phyloP scores from a whole-genome alignment of 2,797 vertebrate species.

The Gallinago nigripennis region DNA sequence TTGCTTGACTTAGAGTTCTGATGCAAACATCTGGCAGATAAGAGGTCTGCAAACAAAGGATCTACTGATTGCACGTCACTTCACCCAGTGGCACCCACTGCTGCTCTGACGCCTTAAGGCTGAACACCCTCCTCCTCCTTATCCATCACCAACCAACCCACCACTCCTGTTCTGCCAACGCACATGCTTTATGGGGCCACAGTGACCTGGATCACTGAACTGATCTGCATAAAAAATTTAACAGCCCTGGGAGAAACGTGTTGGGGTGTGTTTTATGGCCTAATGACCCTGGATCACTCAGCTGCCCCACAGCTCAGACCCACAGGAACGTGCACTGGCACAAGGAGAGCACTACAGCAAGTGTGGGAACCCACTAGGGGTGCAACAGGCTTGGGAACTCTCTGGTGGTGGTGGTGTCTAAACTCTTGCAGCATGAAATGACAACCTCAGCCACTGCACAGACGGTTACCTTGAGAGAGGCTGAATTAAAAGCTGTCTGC shows the following conservation, averaged over 20 bases:
- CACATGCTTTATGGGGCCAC: background rate
- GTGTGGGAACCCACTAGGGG: background rate
- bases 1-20: background rate
- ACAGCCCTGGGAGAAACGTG: background rate
- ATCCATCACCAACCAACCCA: background rate
- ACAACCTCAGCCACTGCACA: background rate
- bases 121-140: background rate
- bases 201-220: background rate
- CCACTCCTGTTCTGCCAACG: background rate
- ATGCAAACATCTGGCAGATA: slow-evolving; percentile 31
- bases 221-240: background rate
- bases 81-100: background rate
- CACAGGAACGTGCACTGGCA: background rate
- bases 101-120: background rate
- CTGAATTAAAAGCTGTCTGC: slow-evolving; percentile 12
- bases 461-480: fast-evolving
- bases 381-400: background rate
- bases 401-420: background rate
- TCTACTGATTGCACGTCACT: background rate
- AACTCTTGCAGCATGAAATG: background rate
- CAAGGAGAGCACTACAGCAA: background rate
- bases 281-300: background rate
- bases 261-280: background rate
- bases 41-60: background rate
- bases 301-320: background rate